These are phyloP conservation scores for Cherax destructor DNA, from an alignment of 1,140 invertebrate species.

Conservation along the genomic window DNA sequence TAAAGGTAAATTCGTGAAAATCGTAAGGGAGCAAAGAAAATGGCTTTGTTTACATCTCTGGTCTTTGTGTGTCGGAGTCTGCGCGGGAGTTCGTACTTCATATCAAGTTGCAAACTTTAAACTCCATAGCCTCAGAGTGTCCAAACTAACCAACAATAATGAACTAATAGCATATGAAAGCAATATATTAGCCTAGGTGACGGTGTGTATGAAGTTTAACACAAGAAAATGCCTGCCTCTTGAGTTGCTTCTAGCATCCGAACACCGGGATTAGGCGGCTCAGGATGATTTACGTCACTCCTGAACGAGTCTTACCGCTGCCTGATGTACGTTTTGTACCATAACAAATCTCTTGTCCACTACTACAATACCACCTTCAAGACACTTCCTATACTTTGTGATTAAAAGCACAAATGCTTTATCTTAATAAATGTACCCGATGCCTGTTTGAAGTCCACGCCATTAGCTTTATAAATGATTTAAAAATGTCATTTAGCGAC, in stretches of 20 bases:
- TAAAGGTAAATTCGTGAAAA: slow-evolving; percentile 35
- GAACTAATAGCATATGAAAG: not conserved
- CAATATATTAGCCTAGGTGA: not conserved
- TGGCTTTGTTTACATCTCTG: slow-evolving; percentile 69
- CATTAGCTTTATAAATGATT: not conserved
- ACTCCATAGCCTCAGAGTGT: not conserved
- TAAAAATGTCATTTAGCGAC: not conserved
- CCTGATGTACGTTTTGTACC: slow-evolving; percentile 66
- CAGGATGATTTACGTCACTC: slow-evolving; percentile 69
- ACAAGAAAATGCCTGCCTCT: not conserved
- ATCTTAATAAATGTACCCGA: not conserved
- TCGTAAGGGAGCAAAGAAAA: slow-evolving; percentile 55
- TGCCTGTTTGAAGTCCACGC: not conserved
- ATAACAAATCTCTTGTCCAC: slow-evolving; percentile 65
- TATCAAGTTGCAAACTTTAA: slow-evolving; percentile 61
- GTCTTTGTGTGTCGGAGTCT: slow-evolving; percentile 71
- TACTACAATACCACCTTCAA: slow-evolving; percentile 29
- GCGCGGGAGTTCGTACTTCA: slow-evolving; percentile 67
- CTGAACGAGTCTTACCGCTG: slow-evolving; percentile 57
- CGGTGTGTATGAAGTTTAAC: not conserved
- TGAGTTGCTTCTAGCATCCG: slow-evolving; percentile 54
- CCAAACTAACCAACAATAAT: not conserved
- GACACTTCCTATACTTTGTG: slow-evolving; percentile 25
- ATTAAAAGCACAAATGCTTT: slow-evolving; percentile 11
- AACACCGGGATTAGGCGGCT: slow-evolving; percentile 66